Percentiles rank a stretch among this genome's conserved stretches.
These are phyloP conservation scores for Indri indri DNA, from an alignment of 2,113 vertebrate genomes.

Conservation along the genomic window DNA sequence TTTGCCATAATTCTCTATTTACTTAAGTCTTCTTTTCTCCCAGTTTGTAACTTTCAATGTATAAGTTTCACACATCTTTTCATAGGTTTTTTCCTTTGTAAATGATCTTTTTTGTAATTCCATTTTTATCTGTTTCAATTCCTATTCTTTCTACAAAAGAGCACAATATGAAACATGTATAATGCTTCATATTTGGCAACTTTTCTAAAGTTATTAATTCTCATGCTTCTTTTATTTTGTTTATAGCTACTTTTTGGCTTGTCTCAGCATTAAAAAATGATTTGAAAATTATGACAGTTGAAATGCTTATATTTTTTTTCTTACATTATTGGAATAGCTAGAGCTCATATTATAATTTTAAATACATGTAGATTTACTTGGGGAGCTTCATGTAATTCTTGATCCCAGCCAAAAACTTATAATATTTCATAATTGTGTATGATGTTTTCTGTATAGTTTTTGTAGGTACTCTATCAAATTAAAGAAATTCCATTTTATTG, in stretches of 20 bases:
- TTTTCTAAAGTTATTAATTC: background rate
- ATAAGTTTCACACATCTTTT: background rate
- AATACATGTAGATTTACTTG: background rate
- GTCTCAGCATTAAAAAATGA: background rate
- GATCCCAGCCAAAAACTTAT: background rate
- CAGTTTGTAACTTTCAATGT: background rate
- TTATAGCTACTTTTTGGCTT: background rate
- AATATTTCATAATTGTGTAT: background rate
- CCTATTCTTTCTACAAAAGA: background rate
- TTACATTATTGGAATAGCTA: background rate
- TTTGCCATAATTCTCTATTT: background rate
- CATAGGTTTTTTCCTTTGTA: background rate
- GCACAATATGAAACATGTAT: background rate
- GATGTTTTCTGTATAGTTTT: background rate
- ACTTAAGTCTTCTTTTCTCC: background rate
- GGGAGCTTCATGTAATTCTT: background rate
- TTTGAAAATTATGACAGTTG: background rate
- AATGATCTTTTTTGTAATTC: background rate
- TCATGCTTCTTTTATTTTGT: background rate
- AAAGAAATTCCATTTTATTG: background rate
- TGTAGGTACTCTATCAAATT: background rate
- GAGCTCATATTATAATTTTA: background rate
- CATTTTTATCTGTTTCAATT: background rate
- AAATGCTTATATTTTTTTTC: background rate
- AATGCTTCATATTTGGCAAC: background rate